Evolutionary conservation across 2,888 invertebrate genomes (phyloP), one percentile per base, ranked within the genome.

Genomic region (Drosophila paramelanica): DNA sequence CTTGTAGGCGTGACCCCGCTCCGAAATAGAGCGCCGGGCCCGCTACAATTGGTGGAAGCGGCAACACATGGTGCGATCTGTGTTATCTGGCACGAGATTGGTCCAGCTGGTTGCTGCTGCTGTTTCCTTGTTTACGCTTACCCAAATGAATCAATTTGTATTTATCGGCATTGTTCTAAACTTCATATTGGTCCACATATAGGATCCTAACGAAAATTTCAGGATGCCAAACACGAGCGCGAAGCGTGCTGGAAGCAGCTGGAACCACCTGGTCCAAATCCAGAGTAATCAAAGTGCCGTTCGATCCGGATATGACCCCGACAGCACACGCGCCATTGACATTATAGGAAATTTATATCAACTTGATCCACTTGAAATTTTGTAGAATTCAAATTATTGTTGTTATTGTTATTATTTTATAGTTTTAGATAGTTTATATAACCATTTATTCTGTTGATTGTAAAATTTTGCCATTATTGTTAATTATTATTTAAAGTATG

Each of bases 21-120:
- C 66, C 56, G 81, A 20, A 61, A 66, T 51, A 47, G 51, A 62
- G 39, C 27, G 13, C 8, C 43, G 10, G 36, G 67, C 38, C 25
- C 31, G 43, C 70, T 71, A 50, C 78, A 84, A 89, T 85, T 89
- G 89, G 89, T 81, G 66, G 89, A 69, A 65, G 60, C 55, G 41
- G 45, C 56, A 68, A 76, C 88, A 82, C 71, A 89, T 84, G 84
- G 90, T 89, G 89, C n/a, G 87, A 88, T 88, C 70, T 76, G 11
- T 33, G 56, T 50, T 61, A 68, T 83, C 84, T 66, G 70, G 39
- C 76, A 71, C 69, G 62, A 89, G 82, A 83, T 83, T 83, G 83
- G 82, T 84, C 75, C 82, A 84, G 85, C 87, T 72, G 80, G 55
- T 23, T 17, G 56, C 56, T 53, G 52, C 46, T 57, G 36, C 38